phyloP scores from a whole-genome alignment of 2,888 invertebrate genomes.

The Callosobruchus maculatus region DNA sequence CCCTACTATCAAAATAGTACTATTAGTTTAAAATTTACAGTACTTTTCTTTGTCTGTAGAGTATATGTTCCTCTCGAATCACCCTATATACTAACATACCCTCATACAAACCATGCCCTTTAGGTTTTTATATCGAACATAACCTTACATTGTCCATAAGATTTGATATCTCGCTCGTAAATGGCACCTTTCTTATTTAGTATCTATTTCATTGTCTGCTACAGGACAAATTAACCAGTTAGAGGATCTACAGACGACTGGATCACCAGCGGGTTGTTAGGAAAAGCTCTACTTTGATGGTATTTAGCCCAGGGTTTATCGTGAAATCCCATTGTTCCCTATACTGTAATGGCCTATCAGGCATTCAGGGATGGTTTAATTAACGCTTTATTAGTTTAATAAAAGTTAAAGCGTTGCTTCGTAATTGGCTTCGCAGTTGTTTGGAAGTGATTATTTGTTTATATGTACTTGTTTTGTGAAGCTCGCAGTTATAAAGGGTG shows the following conservation, averaged over 20 bases:
- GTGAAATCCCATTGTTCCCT: background rate
- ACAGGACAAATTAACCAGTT: background rate
- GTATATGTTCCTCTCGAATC: no score
- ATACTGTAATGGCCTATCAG: background rate
- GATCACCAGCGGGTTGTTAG: conserved; percentile 9
- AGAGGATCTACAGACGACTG: conserved; percentile 7
- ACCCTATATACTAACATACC: no score
- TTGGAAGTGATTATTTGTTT: background rate
- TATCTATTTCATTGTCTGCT: background rate
- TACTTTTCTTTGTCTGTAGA: no score
- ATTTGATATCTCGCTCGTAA: background rate
- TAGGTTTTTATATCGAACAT: no score
- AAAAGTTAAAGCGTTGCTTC: background rate
- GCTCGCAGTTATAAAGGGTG: no score
- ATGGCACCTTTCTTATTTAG: background rate
- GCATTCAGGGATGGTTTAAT: background rate
- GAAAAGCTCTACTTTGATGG: conserved; percentile 24
- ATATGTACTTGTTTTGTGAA: background rate
- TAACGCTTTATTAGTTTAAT: background rate
- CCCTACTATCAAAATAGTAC: no score
- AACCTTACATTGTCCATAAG: background rate
- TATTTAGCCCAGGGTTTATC: conserved; percentile 17
- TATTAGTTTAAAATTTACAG: no score
- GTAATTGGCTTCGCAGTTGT: background rate
- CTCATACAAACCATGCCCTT: no score